Conservation (phyloP, 2,888 invertebrate genomes). For the Agriopis leucophaearia region DNA sequence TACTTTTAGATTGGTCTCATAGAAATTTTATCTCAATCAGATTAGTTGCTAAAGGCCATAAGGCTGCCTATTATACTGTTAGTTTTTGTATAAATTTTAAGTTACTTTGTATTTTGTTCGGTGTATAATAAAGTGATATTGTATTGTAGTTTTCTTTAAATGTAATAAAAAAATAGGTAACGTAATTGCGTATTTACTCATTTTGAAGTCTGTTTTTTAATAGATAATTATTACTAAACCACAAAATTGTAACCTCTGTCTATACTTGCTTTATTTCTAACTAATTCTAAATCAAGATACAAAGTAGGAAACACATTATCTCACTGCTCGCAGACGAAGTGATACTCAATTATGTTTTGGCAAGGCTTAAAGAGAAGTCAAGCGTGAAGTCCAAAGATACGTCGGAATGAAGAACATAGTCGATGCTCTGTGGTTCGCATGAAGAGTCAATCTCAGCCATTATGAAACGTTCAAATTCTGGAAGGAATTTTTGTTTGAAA, state of each 20-base stretch:
- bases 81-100: no score
- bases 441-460: slow-evolving; percentile 20
- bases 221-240: no score
- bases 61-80: no score
- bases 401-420: slow-evolving; percentile 19
- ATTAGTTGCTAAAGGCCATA: no score
- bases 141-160: no score
- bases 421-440: slow-evolving; percentile 18
- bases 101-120: no score
- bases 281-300: slow-evolving; percentile 4
- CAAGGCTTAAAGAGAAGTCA: slow-evolving; percentile 33
- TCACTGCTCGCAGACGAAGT: slow-evolving; percentile 20
- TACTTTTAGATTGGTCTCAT: no score
- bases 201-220: no score
- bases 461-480: slow-evolving; percentile 15
- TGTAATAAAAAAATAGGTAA: no score
- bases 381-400: slow-evolving; percentile 33
- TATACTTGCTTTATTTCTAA: background rate
- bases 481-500: slow-evolving; percentile 7
- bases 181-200: no score
- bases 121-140: no score
- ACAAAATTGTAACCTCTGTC: background rate
- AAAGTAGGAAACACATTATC: slow-evolving; percentile 19
- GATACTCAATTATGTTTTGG: slow-evolving; percentile 38
- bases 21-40: no score